A percentile compares a stretch with the other conserved stretches of the same genome.
Conservation (phyloP, 2,888 invertebrate species). For the Meganola albula region DNA sequence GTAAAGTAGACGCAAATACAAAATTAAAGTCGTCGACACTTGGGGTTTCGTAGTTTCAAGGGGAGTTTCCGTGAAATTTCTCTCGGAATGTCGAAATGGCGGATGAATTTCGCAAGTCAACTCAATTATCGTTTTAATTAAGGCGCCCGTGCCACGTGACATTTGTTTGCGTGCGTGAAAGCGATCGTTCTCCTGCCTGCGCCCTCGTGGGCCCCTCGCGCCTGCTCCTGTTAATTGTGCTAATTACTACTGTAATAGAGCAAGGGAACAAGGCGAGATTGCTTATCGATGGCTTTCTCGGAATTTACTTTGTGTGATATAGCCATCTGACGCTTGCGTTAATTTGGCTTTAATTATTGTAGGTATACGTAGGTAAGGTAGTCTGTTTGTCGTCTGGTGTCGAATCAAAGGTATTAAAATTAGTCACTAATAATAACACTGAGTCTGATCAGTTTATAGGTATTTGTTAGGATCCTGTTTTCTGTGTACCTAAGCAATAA, state of each 20-base stretch:
- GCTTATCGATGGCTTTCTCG: conserved; percentile 70
- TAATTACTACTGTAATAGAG: conserved; percentile 78
- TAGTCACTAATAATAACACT: too few relatives aligned
- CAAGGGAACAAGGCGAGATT: conserved; percentile 69
- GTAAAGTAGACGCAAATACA: conserved; percentile 76
- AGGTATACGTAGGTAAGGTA: too few relatives aligned
- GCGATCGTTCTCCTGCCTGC: conserved; percentile 52
- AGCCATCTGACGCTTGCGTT: conserved; percentile 42
- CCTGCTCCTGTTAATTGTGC: conserved; percentile 74
- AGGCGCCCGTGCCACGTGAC: conserved; percentile 75
- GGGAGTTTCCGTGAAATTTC: conserved; percentile 71
- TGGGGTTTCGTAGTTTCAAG: conserved; percentile 71
- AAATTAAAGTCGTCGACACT: conserved; percentile 76
- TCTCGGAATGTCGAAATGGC: conserved; percentile 74
- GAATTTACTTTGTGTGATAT: conserved; percentile 63
- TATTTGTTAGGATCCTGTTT: too few relatives aligned
- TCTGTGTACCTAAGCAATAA: too few relatives aligned
- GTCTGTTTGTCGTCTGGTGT: conserved; percentile 28
- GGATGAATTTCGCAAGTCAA: conserved; percentile 77
- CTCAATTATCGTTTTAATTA: conserved; percentile 79
- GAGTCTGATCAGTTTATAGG: too few relatives aligned
- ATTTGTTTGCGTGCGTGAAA: conserved; percentile 77
- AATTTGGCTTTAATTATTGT: conserved; percentile 48
- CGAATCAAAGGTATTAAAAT: too few relatives aligned
- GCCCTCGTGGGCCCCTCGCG: conserved; percentile 31